Evolutionary conservation across 2,888 invertebrate genomes (phyloP), one percentile per base, ranked within the genome.

Genomic region (Alviniconcha strummeri): DNA sequence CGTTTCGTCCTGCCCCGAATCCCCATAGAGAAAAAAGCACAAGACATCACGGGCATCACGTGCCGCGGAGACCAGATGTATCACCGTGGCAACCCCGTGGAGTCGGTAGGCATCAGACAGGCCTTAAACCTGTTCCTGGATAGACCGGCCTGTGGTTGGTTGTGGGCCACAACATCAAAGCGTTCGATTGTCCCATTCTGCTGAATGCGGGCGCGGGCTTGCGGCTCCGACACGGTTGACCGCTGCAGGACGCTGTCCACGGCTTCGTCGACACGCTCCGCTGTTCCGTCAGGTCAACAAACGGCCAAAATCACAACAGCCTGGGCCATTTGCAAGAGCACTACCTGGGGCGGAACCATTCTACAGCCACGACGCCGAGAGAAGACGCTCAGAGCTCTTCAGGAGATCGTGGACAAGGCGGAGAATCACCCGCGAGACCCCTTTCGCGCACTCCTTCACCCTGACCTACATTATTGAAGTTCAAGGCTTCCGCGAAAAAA

Each of bases 301-400:
- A 1, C 7, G 9, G 13, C 19, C 36, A 3, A 9, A 9, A 6
- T n/a, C 19, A 56, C 17, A 77, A n/a, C 77, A 19, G 8, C 36
- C 77, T 36, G 36, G 9, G 6, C 19, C 36, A 19, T 11, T 13
- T 77, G 57, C 60, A 64, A 60, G 3, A 60, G 13, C 60, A 77
- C 17, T 77, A 60, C 60, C 6, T 55, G 5, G 36, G 36, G 9
- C 36, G 36, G 0, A 36, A 77, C 11, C 60, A 36, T n/a, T n/a
- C 60, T 6, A 5, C 5, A 60, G 60, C 0, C 77, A 77, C n/a
- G 77, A 77, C 9, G 77, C 77, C 60, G n/a, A 36, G 36, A 15
- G 77, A 77, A 54, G 77, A 77, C 19, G 77, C 36, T 3, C n/a
- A n/a, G 17, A 54, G 77, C 77, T 7, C 77, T 77, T 15, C 57